Percentiles rank a stretch among this genome's conserved stretches.
phyloP scores from a whole-genome alignment of 2,113 vertebrate genomes.

The Erythrocercus mccallii region DNA sequence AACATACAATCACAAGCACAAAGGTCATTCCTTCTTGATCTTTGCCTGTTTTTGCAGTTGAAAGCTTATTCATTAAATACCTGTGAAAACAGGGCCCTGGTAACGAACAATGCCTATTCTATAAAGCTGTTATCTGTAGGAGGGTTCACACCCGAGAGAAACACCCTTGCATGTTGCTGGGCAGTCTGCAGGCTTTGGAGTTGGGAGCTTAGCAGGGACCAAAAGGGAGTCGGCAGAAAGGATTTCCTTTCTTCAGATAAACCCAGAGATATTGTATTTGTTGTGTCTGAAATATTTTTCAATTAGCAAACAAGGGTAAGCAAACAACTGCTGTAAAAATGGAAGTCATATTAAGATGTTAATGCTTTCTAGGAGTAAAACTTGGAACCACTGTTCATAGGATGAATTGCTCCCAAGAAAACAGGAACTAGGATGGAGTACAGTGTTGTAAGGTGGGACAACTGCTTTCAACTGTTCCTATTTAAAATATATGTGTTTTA shows the following conservation, averaged over 20 bases:
- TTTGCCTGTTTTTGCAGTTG: background rate
- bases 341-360: background rate
- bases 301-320: background rate
- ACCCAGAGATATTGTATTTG: background rate
- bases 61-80: background rate
- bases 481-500: background rate
- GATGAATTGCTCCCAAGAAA: background rate
- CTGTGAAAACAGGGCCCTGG: background rate
- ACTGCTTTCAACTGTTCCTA: background rate
- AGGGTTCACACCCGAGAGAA: background rate
- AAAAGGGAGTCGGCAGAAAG: background rate
- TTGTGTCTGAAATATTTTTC: background rate
- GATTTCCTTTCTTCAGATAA: conserved; percentile 1
- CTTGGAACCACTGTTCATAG: background rate
- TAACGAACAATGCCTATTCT: background rate
- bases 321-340: background rate
- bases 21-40: background rate
- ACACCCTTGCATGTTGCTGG: accelerated
- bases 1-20: background rate
- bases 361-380: background rate
- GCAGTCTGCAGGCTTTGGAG: background rate
- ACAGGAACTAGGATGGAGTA: background rate
- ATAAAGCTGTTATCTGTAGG: background rate
- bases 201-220: background rate
- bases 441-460: background rate